Conservation (phyloP, 2,797 vertebrate genomes). For the Sebastiscus tertius region DNA sequence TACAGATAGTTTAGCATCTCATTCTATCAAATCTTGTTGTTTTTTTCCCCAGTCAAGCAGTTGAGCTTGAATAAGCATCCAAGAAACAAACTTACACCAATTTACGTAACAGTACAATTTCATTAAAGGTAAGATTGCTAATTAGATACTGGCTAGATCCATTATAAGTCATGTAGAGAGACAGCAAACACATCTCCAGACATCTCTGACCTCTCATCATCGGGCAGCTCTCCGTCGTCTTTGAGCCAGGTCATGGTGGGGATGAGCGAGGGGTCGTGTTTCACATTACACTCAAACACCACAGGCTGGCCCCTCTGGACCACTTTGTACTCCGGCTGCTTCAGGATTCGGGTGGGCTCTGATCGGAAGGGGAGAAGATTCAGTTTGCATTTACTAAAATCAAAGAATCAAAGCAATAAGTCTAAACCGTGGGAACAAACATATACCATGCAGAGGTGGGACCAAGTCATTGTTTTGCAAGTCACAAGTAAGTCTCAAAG, state of each 20-base stretch:
- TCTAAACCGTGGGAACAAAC: background rate
- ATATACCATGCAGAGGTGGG: background rate
- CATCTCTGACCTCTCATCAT: constrained; percentile 88
- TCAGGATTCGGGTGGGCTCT: constrained; percentile 96
- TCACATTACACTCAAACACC: constrained; percentile 94
- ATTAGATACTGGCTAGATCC: background rate
- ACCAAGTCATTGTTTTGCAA: too few relatives aligned
- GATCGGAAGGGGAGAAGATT: constrained; percentile 20
- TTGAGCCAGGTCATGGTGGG: constrained; percentile 91
- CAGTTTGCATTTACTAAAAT: background rate
- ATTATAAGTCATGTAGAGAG: background rate
- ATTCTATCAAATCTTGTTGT: background rate
- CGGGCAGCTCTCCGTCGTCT: constrained; percentile 88
- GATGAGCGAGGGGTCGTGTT: constrained; percentile 89
- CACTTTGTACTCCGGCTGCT: constrained; percentile 90
- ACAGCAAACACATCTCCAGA: background rate
- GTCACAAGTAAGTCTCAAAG: too few relatives aligned
- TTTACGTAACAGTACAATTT: background rate
- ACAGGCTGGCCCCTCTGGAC: constrained; percentile 88
- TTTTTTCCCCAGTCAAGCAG: background rate
- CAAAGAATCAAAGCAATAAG: background rate
- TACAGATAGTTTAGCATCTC: background rate
- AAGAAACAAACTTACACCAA: too few relatives aligned
- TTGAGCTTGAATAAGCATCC: background rate
- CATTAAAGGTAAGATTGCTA: background rate